A percentile compares a stretch with the other conserved stretches of the same genome.
These are phyloP conservation scores for Apodemus sylvaticus DNA, from an alignment of 2,113 vertebrate genomes.

Conservation along the genomic window DNA sequence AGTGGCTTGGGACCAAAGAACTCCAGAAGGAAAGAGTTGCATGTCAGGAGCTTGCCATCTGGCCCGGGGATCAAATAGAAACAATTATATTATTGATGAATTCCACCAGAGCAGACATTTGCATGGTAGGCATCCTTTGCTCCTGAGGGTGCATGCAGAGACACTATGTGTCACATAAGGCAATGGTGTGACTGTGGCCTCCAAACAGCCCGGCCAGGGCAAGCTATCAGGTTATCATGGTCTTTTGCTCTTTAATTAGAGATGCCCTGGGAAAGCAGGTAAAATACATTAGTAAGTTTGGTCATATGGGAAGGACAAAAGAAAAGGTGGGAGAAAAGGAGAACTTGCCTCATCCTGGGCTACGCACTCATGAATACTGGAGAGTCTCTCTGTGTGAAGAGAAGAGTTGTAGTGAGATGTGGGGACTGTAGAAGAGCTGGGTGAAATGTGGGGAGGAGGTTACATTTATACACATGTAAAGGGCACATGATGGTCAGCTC, in stretches of 20 bases:
- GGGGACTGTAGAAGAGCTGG: neutral
- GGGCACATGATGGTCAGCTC: neutral
- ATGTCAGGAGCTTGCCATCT: neutral
- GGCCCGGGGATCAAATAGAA: neutral
- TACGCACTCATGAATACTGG: neutral
- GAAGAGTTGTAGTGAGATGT: accelerated
- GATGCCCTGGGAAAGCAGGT: neutral
- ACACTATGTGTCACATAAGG: accelerated
- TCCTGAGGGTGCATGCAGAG: neutral
- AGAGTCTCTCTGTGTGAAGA: accelerated
- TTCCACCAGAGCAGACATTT: neutral
- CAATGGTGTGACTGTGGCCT: neutral
- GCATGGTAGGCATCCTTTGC: neutral
- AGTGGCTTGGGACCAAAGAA: neutral
- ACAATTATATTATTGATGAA: neutral
- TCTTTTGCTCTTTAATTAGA: neutral
- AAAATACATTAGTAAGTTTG: neutral
- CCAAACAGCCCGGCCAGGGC: accelerated
- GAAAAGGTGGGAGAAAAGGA: neutral
- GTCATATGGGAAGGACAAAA: neutral
- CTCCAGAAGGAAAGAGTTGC: slow-evolving; percentile 1
- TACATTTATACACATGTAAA: no score
- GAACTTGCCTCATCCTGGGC: accelerated
- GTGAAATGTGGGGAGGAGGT: accelerated
- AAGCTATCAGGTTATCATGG: neutral